Base-by-base conservation (phyloP, 2,888 invertebrate species). In the Opisthograptis luteolata region DNA sequence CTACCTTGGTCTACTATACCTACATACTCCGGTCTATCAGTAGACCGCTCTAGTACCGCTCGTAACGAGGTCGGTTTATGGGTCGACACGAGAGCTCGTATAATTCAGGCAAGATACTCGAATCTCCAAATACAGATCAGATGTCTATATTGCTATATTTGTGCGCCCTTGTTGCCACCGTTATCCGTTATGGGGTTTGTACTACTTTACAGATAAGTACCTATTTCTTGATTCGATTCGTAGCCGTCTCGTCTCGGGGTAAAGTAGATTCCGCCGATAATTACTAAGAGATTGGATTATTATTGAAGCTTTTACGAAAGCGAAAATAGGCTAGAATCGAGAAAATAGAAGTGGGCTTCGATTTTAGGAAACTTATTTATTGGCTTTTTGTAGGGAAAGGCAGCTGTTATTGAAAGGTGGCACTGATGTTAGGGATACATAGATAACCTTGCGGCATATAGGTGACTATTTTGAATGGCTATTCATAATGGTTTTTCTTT, bases 61-160 rank as follows among this genome's bases (percentile, higher is more conserved):
- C 22, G 32, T 41, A 42, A 44, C 37, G 43, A 37, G 13, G 19
- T 24, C 51, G 48, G 42, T 65, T 65, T 69, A 69, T 64, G 60
- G 64, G 61, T 59, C 61, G 58, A 42, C 37, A 31, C 43, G 44
- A 62, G 55, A 52, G 53, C 51, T 60, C 63, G 56, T 60, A 65
- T 68, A 63, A 65, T 58, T 60, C 51, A 43, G 56, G 34, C 52
- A 41, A 60, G 58, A 59, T 57, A 63, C 63, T 66, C 39, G 64
- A 60, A 57, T 65, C 60, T 47, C 66, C 73, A 68, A 73, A 70
- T 69, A 71, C 65, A 73, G 69, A 60, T 55, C 65, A 73, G 69
- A 60, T 55, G 64, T 66, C 63, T 63, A 65, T 68, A 72, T 69
- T 64, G 57, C 67, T 73, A 68, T 71, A 73, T 72, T 68, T 64